phyloP scores from a whole-genome alignment of 2,888 invertebrate species.

The Geophilus truncorum region DNA sequence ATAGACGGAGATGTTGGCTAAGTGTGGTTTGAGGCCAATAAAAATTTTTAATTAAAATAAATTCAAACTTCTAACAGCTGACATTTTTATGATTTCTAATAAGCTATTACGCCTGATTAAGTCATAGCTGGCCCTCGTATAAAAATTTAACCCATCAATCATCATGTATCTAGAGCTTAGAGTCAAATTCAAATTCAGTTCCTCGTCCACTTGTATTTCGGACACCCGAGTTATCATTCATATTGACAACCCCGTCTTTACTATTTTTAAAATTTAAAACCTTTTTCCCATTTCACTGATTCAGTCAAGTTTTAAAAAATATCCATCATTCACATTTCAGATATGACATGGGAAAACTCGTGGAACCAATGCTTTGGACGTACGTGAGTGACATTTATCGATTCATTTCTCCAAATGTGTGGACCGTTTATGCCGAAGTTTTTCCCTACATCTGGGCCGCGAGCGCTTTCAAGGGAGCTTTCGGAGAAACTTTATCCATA shows the following conservation, averaged over 20 bases:
- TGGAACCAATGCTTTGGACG: constrained; percentile 58
- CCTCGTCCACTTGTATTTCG: no score
- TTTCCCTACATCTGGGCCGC: constrained; percentile 68
- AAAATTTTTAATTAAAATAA: background rate
- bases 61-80: background rate
- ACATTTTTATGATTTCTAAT: background rate
- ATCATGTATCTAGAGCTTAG: no score
- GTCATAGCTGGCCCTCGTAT: background rate
- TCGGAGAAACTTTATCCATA: constrained; percentile 64
- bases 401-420: constrained; percentile 52
- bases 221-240: no score
- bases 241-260: no score
- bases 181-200: no score
- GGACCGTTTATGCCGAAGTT: constrained; percentile 63
- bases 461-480: constrained; percentile 70
- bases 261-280: background rate
- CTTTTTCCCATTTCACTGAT: background rate
- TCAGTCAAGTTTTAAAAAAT: background rate
- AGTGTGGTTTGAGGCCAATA: background rate
- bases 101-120: background rate
- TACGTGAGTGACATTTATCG: constrained; percentile 59
- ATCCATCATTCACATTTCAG: background rate
- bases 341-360: constrained; percentile 34
- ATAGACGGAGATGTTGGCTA: background rate
- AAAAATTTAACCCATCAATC: background rate